phyloP scores from a whole-genome alignment of 2,888 invertebrate genomes.

The Prosapia bicincta region DNA sequence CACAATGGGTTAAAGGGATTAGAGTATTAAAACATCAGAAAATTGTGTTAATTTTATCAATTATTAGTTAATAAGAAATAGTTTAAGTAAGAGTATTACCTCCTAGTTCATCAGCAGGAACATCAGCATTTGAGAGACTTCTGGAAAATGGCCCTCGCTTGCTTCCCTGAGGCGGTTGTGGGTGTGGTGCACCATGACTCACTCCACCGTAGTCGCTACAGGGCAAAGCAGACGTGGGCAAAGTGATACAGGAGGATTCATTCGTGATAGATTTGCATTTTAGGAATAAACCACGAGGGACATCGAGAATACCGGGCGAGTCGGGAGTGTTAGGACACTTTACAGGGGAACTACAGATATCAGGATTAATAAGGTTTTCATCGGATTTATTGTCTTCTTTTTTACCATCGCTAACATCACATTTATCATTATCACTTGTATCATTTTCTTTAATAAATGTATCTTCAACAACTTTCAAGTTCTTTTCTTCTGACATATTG shows the following conservation, averaged over 20 bases:
- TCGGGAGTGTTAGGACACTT: conserved; percentile 7
- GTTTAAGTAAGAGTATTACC: too few species aligned
- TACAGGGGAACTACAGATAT: not conserved
- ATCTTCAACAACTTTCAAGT: not conserved
- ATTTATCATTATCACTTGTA: conserved; percentile 5
- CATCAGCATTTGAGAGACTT: conserved; percentile 77
- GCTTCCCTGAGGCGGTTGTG: conserved; percentile 22
- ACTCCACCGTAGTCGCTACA: conserved; percentile 38
- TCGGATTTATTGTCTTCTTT: not conserved
- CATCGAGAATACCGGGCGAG: conserved; percentile 2
- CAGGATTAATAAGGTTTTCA: not conserved
- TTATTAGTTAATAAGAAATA: too few species aligned
- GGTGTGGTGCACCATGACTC: conserved; percentile 7
- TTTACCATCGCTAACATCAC: conserved; percentile 8
- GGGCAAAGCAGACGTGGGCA: conserved; percentile 23
- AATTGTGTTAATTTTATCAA: too few species aligned
- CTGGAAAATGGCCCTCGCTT: conserved; percentile 59
- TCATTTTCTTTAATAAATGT: not conserved
- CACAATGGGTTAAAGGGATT: too few species aligned
- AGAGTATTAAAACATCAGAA: too few species aligned
- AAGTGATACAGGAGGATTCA: conserved; percentile 17
- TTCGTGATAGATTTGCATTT: conserved; percentile 17
- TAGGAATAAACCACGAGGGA: conserved; percentile 13
- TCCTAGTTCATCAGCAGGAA: conserved; percentile 79
- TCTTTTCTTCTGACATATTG: not conserved